Evolutionary conservation across 1,140 invertebrate species (phyloP).

Genomic region (Harlomillsia oculata): DNA sequence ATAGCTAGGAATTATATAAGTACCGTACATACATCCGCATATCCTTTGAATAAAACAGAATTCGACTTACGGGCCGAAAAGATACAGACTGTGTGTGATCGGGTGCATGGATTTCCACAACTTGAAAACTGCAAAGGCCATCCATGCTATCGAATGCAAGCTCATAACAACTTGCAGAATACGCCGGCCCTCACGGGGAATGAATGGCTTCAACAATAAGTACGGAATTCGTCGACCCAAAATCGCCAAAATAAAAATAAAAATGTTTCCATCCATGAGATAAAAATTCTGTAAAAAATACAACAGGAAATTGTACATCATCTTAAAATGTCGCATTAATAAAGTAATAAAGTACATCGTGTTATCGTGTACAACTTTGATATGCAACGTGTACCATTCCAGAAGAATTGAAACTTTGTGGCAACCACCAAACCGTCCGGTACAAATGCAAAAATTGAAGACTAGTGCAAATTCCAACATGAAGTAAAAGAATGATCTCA

Average conservation of each 20-base stretch:
- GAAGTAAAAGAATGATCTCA: constrained; percentile 23
- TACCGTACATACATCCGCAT: background rate
- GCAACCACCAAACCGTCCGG: constrained; percentile 93
- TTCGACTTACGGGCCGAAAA: constrained; percentile 79
- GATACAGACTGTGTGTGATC: constrained; percentile 43
- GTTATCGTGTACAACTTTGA: background rate
- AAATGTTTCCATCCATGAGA: constrained; percentile 76
- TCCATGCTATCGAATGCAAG: constrained; percentile 44
- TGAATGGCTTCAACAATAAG: constrained; percentile 37
- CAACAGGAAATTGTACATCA: background rate
- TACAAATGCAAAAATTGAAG: constrained; percentile 87
- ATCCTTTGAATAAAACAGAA: background rate
- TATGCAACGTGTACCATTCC: constrained; percentile 59
- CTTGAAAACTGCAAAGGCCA: constrained; percentile 47
- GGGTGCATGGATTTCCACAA: constrained; percentile 13
- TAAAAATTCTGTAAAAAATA: constrained; percentile 78
- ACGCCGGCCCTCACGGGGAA: constrained; percentile 28
- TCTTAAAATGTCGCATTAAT: background rate
- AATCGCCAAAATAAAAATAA: constrained; percentile 69
- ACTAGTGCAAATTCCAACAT: constrained; percentile 21
- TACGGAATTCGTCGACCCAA: constrained; percentile 68
- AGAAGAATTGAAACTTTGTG: constrained; percentile 77
- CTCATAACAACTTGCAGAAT: constrained; percentile 35
- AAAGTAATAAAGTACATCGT: background rate
- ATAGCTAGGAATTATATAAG: background rate